phyloP scores from a whole-genome alignment of 1,140 invertebrate species.

The Cyclina sinensis region DNA sequence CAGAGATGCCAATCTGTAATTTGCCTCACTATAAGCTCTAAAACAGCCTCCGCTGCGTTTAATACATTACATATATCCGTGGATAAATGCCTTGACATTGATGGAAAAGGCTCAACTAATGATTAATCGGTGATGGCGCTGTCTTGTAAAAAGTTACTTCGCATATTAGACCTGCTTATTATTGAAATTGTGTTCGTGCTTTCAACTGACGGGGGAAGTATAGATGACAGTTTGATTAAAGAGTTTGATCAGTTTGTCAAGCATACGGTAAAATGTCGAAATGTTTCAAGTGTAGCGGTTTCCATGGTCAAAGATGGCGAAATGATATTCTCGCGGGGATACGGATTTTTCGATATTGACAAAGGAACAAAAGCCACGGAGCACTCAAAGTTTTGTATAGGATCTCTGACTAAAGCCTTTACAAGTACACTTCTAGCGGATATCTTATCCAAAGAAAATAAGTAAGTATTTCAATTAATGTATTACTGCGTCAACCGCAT shows the following conservation, averaged over 20 bases:
- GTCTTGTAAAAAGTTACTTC: background rate
- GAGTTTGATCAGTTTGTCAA: conserved; percentile 53
- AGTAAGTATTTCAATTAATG: too few species aligned
- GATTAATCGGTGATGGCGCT: background rate
- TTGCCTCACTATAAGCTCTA: background rate
- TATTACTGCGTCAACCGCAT: too few species aligned
- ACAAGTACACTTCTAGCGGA: conserved; percentile 54
- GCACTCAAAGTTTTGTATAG: conserved; percentile 58
- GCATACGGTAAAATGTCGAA: conserved; percentile 30
- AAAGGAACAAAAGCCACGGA: conserved; percentile 31
- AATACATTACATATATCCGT: background rate
- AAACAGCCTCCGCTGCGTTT: background rate
- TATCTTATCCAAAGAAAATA: conserved; percentile 34
- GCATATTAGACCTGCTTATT: background rate
- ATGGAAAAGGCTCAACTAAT: background rate
- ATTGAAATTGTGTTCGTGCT: background rate
- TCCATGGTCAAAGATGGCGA: conserved; percentile 31
- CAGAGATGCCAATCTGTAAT: background rate
- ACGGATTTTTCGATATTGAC: conserved; percentile 49
- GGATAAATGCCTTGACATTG: background rate
- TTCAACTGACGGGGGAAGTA: background rate
- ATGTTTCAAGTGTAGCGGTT: conserved; percentile 27
- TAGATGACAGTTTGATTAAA: background rate
- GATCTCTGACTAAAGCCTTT: conserved; percentile 65
- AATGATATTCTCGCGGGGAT: conserved; percentile 48